Percentiles rank a stretch among this genome's conserved stretches.
These are phyloP conservation scores for Papilio elwesi DNA, from an alignment of 2,888 invertebrate species.

Conservation along the genomic window DNA sequence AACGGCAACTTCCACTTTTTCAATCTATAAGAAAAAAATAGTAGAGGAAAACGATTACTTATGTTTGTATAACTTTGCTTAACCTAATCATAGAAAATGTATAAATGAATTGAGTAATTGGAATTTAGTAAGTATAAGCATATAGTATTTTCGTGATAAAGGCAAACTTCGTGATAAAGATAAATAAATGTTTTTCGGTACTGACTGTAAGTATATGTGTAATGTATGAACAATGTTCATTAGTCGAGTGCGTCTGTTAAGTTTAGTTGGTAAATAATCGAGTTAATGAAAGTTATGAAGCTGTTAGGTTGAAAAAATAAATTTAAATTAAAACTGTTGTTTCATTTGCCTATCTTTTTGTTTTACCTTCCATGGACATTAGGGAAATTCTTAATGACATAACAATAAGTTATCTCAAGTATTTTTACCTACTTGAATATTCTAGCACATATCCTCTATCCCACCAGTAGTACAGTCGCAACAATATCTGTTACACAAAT, in stretches of 20 bases:
- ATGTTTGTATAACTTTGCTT: conserved; percentile 7
- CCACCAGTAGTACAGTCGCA: no score
- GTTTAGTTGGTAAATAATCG: conserved; percentile 80
- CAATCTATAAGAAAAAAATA: conserved; percentile 40
- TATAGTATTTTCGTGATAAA: conserved; percentile 81
- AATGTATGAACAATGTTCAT: conserved; percentile 83
- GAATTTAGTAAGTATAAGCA: conserved; percentile 80
- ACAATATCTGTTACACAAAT: no score
- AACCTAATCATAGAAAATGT: conserved; percentile 19
- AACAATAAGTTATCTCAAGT: no score
- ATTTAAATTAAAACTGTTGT: conserved; percentile 68
- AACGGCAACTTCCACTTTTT: conserved; percentile 47
- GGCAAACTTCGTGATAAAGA: conserved; percentile 81
- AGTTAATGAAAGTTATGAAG: conserved; percentile 78
- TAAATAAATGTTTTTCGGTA: conserved; percentile 79
- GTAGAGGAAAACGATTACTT: conserved; percentile 9
- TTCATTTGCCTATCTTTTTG: conserved; percentile 54
- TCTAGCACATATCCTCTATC: no score
- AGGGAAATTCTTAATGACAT: no score
- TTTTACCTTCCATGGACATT: no score
- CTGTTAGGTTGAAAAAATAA: conserved; percentile 84
- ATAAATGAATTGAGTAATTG: conserved; percentile 72
- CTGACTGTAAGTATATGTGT: conserved; percentile 80
- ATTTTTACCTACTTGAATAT: no score
- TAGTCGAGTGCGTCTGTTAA: conserved; percentile 80